These are phyloP conservation scores for Odontesthes bonariensis DNA, from an alignment of 2,113 vertebrate genomes.

Conservation along the genomic window DNA sequence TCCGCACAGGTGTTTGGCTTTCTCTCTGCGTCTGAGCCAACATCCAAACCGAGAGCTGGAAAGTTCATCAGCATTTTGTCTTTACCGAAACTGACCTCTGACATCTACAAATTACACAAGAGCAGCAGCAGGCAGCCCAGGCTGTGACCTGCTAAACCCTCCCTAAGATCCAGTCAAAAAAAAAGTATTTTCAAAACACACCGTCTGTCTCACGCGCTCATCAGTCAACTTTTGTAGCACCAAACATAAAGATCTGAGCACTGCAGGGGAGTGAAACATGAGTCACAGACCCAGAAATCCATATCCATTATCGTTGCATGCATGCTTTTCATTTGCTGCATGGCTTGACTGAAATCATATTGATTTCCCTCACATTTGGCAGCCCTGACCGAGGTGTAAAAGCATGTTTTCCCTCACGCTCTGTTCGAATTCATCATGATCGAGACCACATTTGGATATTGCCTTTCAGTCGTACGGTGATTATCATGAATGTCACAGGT, in stretches of 20 bases:
- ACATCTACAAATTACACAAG: conserved; percentile 43
- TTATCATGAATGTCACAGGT: conserved; percentile 14
- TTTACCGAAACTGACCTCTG: conserved; percentile 30
- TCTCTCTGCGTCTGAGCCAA: neutral
- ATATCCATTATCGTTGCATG: conserved; percentile 75
- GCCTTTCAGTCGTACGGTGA: conserved; percentile 31
- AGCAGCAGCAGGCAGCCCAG: conserved; percentile 12
- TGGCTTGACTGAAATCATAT: conserved; percentile 53
- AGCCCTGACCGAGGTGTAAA: conserved; percentile 51
- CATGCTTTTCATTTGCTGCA: conserved; percentile 71
- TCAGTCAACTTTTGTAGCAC: conserved; percentile 47
- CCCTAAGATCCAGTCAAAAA: neutral
- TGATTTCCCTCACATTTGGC: conserved; percentile 60
- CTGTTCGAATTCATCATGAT: conserved; percentile 37
- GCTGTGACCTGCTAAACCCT: conserved; percentile 4
- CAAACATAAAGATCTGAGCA: conserved; percentile 44
- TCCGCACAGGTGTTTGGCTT: conserved; percentile 25
- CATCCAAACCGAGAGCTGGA: conserved; percentile 21
- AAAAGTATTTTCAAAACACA: conserved; percentile 14
- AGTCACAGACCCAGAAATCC: conserved; percentile 68
- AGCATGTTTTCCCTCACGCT: conserved; percentile 45
- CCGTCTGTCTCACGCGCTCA: conserved; percentile 8
- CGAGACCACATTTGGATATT: conserved; percentile 8
- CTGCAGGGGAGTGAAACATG: conserved; percentile 65
- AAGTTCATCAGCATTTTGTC: conserved; percentile 32